Evolutionary conservation across 2,888 invertebrate species (phyloP), one percentile per base, ranked within the genome.

Genomic region (Ormyrus thymus): DNA sequence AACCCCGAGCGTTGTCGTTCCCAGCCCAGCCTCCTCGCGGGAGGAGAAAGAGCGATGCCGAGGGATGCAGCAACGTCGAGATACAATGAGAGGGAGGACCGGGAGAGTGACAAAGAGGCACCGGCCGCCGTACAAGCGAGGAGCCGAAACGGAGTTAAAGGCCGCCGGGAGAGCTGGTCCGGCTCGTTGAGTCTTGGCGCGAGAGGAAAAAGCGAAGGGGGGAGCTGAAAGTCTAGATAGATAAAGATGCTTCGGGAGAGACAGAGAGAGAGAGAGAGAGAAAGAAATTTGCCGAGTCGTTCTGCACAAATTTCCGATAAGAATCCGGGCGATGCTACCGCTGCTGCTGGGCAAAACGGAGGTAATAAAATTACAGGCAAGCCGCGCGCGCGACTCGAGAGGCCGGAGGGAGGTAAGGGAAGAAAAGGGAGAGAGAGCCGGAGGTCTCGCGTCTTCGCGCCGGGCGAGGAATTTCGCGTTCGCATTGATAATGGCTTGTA

Each of bases 251-350:
- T 77, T 59, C 43, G 8, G 29, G 3, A 15, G 29, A 29, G 9
- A 50, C 53, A 45, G 48, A 56, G 50, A 71, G 59, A 68, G 70
- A 65, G 48, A 50, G 53, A 66, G 61, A 48, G 13, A 50, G 78
- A 69, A 70, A 73, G 72, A 73, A 81, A 79, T 70, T 77, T 55
- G 79, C 68, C 64, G 65, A 76, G 71, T 78, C 69, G 74, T 45
- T 61, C 45, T 15, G 79, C 83, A 85, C 86, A 85, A 88, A 88
- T 87, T 87, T 84, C 82, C 86, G 86, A 88, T 88, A 86, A 87
- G 85, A 85, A 86, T 86, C 83, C 83, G 81, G 29, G 84, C 82
- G 83, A 76, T 69, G 4, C 29, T 29, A 29, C 29, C 4, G 29
- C 29, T 78, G 81, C 76, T 81, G 82, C 80, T 72, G 83, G 82